These are phyloP conservation scores for Drosophila buzzatii DNA, from an alignment of 2,888 invertebrate species.

Conservation along the genomic window DNA sequence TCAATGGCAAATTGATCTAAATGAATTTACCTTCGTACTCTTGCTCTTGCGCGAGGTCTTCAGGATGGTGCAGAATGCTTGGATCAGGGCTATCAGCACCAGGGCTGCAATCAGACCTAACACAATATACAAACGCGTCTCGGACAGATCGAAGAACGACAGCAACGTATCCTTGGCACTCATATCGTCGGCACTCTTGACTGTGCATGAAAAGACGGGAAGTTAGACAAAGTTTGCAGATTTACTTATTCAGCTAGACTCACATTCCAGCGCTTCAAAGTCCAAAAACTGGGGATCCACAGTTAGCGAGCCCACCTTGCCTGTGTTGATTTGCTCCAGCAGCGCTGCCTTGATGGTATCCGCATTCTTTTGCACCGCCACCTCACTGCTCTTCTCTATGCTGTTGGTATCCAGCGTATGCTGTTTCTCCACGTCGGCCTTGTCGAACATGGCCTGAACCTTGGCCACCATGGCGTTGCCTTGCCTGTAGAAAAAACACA, in stretches of 20 bases:
- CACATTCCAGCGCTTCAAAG: conserved; percentile 90
- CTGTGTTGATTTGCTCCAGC: conserved; percentile 89
- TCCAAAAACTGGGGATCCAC: conserved; percentile 93
- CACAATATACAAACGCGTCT: conserved; percentile 92
- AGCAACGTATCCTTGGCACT: conserved; percentile 82
- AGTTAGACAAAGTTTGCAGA: background rate
- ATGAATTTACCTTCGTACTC: conserved; percentile 89
- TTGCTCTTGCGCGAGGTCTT: conserved; percentile 88
- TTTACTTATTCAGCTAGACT: conserved; percentile 80
- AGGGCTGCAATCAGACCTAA: conserved; percentile 93
- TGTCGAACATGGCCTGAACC: conserved; percentile 91
- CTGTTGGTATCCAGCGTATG: conserved; percentile 85
- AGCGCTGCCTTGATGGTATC: conserved; percentile 87
- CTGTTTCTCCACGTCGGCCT: conserved; percentile 88
- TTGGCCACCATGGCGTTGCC: conserved; percentile 91
- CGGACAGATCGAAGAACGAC: conserved; percentile 89
- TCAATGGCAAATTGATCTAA: background rate
- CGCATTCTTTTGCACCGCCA: conserved; percentile 73
- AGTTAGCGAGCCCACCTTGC: conserved; percentile 91
- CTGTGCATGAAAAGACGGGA: conserved; percentile 41
- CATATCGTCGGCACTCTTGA: conserved; percentile 67
- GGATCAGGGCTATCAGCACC: conserved; percentile 91
- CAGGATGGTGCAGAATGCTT: conserved; percentile 93
- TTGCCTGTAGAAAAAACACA: conserved; percentile 84
- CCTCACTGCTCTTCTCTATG: conserved; percentile 60